phyloP scores from a whole-genome alignment of 35 echinoderm and acorn worm genomes.

The Diadema setosum region DNA sequence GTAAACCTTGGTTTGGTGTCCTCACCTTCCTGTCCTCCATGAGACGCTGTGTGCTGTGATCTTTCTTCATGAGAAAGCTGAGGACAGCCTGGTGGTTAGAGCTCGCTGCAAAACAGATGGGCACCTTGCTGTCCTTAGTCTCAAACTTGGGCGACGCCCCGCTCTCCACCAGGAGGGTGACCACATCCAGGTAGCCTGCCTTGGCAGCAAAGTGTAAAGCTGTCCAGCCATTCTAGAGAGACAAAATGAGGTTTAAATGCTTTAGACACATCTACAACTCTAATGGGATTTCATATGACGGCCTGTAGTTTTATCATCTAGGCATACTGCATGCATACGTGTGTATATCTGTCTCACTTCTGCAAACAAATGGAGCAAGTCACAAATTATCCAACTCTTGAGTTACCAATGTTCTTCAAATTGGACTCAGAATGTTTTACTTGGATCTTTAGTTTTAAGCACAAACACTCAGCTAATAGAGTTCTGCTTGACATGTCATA shows the following conservation, averaged over 20 bases:
- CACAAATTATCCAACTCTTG: too few species aligned
- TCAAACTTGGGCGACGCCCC: constrained; percentile 91
- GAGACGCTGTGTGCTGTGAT: constrained; percentile 75
- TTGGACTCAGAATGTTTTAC: too few species aligned
- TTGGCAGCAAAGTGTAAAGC: constrained; percentile 92
- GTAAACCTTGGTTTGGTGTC: not conserved
- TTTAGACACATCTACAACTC: too few species aligned
- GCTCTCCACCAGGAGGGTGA: constrained; percentile 80
- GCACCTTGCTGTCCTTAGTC: constrained; percentile 92
- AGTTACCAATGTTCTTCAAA: too few species aligned
- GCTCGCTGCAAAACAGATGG: constrained; percentile 84
- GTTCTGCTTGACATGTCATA: too few species aligned
- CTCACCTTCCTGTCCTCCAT: constrained; percentile 97
- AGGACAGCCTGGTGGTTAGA: constrained; percentile 82
- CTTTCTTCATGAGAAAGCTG: constrained; percentile 94
- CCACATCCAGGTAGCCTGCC: constrained; percentile 87
- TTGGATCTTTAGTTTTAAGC: too few species aligned
- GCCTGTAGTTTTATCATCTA: too few species aligned
- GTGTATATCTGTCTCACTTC: too few species aligned
- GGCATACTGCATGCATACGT: too few species aligned
- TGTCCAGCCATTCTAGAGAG: constrained; percentile 90
- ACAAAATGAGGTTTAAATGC: too few species aligned
- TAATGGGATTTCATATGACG: too few species aligned
- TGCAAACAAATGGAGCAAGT: not conserved
- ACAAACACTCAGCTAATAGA: too few species aligned